Conservation (phyloP, 1,140 invertebrate species). For the Trichonephila inaurata region DNA sequence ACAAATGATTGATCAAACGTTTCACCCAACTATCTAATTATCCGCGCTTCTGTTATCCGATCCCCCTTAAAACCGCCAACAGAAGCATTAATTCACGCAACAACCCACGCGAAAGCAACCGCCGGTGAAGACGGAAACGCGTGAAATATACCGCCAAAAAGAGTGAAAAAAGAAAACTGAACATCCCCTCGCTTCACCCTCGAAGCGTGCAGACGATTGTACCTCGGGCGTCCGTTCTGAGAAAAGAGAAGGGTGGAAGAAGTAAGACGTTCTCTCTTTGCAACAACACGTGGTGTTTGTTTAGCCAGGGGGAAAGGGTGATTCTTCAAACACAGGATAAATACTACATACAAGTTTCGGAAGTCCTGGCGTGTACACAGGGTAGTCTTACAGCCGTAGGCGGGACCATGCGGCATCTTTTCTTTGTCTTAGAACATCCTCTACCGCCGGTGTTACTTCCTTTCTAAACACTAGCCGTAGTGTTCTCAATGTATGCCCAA, state of each 20-base stretch:
- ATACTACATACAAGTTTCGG: neutral
- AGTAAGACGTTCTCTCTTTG: neutral
- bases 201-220: constrained; percentile 4
- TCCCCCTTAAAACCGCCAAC: neutral
- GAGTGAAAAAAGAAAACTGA: neutral
- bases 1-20: neutral
- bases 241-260: neutral
- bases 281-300: neutral
- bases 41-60: neutral
- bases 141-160: neutral
- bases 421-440: neutral
- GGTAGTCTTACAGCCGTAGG: constrained; percentile 15
- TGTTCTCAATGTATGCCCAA: no score
- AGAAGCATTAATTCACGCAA: neutral
- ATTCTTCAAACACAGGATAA: constrained; percentile 17
- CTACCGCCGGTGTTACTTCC: neutral
- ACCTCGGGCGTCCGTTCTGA: neutral
- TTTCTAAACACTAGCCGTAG: no score
- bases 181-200: neutral
- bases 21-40: neutral
- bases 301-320: neutral
- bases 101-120: neutral
- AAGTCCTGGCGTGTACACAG: neutral
- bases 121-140: neutral
- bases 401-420: neutral